Percentiles rank a stretch among this genome's conserved stretches.
Evolutionary conservation across 2,113 vertebrate species (phyloP).

Genomic region (Protomyctophum bolini): DNA sequence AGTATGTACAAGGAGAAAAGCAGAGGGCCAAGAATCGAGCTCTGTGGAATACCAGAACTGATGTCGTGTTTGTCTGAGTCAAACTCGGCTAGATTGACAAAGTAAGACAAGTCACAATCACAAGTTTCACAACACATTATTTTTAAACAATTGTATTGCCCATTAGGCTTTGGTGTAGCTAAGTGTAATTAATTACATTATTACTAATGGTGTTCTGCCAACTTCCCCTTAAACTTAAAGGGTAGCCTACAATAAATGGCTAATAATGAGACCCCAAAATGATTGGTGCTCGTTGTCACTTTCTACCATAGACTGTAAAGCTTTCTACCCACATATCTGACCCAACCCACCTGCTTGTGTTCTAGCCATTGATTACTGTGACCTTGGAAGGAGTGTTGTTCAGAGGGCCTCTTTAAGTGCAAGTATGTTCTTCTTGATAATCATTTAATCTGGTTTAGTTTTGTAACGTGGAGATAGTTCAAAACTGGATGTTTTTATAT

Average conservation of each 20-base stretch:
- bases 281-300: slow-evolving; percentile 10
- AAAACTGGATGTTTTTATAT: slow-evolving; percentile 73
- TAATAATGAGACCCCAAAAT: slow-evolving; percentile 58
- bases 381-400: slow-evolving; percentile 64
- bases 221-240: background rate
- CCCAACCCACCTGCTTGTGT: slow-evolving; percentile 32
- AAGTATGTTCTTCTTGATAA: slow-evolving; percentile 69
- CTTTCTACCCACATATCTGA: no score
- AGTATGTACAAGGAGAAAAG: no score
- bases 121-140: no score
- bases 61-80: no score
- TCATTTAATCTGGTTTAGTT: slow-evolving; percentile 72
- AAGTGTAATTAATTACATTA: slow-evolving; percentile 22
- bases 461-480: slow-evolving; percentile 75
- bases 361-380: slow-evolving; percentile 37
- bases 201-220: slow-evolving; percentile 10
- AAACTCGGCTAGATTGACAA: no score
- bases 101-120: no score
- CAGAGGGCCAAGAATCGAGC: no score
- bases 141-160: no score
- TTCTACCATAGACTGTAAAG: no score
- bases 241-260: background rate
- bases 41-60: no score
- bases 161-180: slow-evolving; percentile 20
- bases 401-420: slow-evolving; percentile 72